Evolutionary conservation across 1,140 invertebrate species (phyloP).

Genomic region (Whitmania pigra): DNA sequence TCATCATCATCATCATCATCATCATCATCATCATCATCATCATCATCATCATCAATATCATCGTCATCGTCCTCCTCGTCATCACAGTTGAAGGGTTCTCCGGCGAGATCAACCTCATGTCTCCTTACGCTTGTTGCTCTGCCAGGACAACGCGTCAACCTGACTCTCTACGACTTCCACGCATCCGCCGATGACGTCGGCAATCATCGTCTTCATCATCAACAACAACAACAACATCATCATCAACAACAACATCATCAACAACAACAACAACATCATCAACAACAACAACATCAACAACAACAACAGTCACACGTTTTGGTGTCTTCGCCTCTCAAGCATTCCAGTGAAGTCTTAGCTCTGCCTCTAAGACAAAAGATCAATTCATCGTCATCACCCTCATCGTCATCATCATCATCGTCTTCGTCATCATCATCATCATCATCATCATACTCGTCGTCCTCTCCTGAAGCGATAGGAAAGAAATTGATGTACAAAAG

Average conservation of each 20-base stretch:
- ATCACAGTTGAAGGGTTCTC: neutral
- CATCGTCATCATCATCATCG: neutral
- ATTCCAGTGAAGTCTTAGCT: too few relatives aligned
- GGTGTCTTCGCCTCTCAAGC: neutral
- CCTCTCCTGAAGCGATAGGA: neutral
- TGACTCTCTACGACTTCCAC: constrained; percentile 16
- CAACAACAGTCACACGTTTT: neutral
- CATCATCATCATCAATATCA: neutral
- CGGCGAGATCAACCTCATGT: neutral
- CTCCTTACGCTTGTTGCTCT: neutral
- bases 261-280: neutral
- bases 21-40: neutral
- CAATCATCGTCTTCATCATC: neutral
- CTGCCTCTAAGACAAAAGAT: too few relatives aligned
- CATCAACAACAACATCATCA: neutral
- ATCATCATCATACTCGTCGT: neutral
- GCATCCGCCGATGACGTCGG: neutral
- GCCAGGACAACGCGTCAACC: constrained; percentile 11
- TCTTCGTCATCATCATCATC: neutral
- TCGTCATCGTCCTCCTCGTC: neutral
- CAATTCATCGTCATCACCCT: constrained; percentile 4
- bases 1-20: constrained; percentile 13
- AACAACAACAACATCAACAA: neutral
- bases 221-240: neutral
- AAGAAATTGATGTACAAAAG: too few relatives aligned